These are phyloP conservation scores for Scaptomyza caliginosa DNA, from an alignment of 2,888 invertebrate species.

Conservation along the genomic window DNA sequence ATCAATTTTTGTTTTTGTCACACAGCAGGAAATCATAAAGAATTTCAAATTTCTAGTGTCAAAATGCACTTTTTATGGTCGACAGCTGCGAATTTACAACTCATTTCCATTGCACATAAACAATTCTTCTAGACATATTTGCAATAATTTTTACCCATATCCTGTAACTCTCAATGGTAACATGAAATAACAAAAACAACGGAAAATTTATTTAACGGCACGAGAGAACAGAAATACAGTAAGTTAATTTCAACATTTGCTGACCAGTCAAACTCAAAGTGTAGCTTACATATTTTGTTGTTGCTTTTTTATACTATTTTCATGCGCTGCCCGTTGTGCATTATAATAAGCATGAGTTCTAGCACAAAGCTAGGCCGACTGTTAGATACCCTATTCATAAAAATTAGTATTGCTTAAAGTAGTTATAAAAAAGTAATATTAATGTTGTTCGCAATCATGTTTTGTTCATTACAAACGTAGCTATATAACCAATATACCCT, in stretches of 20 bases:
- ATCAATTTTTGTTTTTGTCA: neutral
- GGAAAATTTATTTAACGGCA: conserved; percentile 57
- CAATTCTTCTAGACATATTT: conserved; percentile 47
- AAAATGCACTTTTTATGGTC: conserved; percentile 30
- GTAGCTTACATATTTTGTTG: conserved; percentile 30
- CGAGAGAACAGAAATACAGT: conserved; percentile 43
- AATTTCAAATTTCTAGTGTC: conserved; percentile 45
- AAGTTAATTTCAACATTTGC: conserved; percentile 68
- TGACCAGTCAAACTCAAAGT: conserved; percentile 40
- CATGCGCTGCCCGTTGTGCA: conserved; percentile 54
- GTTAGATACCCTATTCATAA: neutral
- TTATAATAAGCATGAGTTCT: conserved; percentile 46
- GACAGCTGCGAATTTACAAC: conserved; percentile 32
- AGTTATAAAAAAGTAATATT: no score
- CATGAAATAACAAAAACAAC: conserved; percentile 17
- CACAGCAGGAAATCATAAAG: conserved; percentile 57
- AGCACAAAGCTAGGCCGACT: neutral
- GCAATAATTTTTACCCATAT: conserved; percentile 60
- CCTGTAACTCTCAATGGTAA: conserved; percentile 30
- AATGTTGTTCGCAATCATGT: no score
- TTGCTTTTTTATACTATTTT: conserved; percentile 50
- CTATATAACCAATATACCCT: neutral
- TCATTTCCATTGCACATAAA: conserved; percentile 23
- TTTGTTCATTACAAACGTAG: neutral
- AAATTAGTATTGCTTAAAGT: no score